These are phyloP conservation scores for Aegotheles bennettii DNA, from an alignment of 2,113 vertebrate genomes.

Conservation along the genomic window DNA sequence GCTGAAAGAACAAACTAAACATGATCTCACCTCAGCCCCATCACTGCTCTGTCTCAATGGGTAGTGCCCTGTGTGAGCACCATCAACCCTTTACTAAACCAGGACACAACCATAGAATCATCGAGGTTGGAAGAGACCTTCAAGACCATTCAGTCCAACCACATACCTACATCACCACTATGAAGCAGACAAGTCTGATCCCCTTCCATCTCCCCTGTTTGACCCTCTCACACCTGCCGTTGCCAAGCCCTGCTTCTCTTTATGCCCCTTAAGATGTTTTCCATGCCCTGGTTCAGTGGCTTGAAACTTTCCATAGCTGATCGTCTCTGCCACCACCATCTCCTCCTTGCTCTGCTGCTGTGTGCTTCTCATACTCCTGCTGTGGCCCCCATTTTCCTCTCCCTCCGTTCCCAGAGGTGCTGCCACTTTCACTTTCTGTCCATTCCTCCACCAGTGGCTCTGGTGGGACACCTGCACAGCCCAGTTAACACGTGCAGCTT, in stretches of 20 bases:
- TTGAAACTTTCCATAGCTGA: neutral
- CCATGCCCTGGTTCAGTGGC: neutral
- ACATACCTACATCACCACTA: no score
- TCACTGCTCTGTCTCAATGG: neutral
- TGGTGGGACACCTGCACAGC: neutral
- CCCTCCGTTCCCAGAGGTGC: neutral
- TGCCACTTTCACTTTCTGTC: neutral
- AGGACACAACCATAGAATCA: no score
- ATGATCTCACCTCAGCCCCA: neutral
- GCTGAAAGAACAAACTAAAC: neutral
- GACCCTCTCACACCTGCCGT: neutral
- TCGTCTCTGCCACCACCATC: neutral
- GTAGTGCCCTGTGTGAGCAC: neutral
- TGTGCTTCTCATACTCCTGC: neutral
- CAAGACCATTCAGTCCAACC: no score
- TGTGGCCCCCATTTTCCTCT: neutral
- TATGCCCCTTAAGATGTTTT: neutral
- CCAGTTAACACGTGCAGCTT: fast-evolving
- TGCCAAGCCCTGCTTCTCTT: neutral
- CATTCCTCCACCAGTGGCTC: neutral
- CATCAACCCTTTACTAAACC: neutral
- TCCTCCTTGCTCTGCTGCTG: neutral
- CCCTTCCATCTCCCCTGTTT: neutral
- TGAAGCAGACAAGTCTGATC: fast-evolving
- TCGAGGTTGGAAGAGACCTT: no score